A percentile compares a stretch with the other conserved stretches of the same genome.
Evolutionary conservation across 2,797 vertebrate genomes (phyloP).

Genomic region (Sebastes iracundus): DNA sequence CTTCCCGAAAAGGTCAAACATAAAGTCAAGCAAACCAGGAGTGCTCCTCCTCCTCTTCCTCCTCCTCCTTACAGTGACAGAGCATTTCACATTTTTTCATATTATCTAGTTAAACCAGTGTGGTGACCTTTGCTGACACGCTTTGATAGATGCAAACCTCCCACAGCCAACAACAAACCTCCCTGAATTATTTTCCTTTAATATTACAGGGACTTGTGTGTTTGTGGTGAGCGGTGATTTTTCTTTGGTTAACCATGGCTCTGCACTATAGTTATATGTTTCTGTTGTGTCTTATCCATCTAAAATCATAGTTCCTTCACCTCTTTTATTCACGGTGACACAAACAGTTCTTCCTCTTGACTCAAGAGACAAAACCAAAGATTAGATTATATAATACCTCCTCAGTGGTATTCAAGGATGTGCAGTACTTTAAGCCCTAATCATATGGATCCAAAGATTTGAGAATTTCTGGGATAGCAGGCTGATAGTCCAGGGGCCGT

Average conservation of each 20-base stretch:
- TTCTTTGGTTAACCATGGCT: not conserved
- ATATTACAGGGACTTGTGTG: not conserved
- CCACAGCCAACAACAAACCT: constrained; percentile 19
- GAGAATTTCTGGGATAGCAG: not conserved
- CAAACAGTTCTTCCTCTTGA: not conserved
- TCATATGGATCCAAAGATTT: not conserved
- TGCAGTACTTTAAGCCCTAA: not conserved
- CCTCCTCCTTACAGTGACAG: constrained; percentile 51
- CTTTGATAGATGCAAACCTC: constrained; percentile 51
- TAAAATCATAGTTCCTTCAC: not conserved
- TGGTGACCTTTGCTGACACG: constrained; percentile 60
- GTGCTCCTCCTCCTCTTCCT: constrained; percentile 64
- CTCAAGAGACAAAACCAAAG: not conserved
- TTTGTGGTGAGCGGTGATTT: constrained; percentile 1
- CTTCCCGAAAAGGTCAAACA: constrained; percentile 96
- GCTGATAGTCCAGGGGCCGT: not conserved
- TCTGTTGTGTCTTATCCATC: not conserved
- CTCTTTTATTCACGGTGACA: not conserved
- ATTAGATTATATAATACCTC: not conserved
- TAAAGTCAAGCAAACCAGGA: constrained; percentile 92
- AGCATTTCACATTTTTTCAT: constrained; percentile 51
- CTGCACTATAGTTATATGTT: not conserved
- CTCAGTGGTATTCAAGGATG: not conserved
- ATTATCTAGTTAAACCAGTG: constrained; percentile 48
- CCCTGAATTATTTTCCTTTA: constrained; percentile 6